A percentile compares a stretch with the other conserved stretches of the same genome.
Evolutionary conservation across 2,113 vertebrate genomes (phyloP).

Genomic region (Myotis brandtii): DNA sequence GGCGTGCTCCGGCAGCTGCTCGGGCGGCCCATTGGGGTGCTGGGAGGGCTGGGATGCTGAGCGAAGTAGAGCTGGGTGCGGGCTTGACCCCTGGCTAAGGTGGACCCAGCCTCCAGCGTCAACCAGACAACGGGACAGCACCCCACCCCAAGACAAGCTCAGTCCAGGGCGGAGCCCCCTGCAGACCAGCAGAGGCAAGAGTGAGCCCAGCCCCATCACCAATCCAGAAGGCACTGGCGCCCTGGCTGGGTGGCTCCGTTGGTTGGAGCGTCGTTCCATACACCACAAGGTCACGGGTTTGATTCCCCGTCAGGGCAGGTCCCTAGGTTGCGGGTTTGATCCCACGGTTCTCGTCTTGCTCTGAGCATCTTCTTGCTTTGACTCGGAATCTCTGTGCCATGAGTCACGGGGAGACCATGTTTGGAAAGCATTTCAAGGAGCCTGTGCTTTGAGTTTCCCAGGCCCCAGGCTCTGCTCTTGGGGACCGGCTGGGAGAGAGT

Average conservation of each 20-base stretch:
- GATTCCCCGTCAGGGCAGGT: not conserved
- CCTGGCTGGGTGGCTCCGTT: too few relatives aligned
- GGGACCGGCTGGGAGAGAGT: fast-evolving
- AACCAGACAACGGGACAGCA: fast-evolving
- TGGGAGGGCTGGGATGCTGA: not conserved
- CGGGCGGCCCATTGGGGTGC: not conserved
- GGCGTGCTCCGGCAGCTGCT: fast-evolving
- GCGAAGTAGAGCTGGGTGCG: fast-evolving
- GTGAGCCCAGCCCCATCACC: not conserved
- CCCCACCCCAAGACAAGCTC: not conserved
- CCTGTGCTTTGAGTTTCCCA: not conserved
- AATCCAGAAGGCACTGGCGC: fast-evolving
- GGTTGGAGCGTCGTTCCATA: too few relatives aligned
- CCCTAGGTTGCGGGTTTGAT: not conserved
- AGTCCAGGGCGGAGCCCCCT: fast-evolving
- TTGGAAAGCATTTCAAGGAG: fast-evolving
- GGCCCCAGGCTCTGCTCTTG: not conserved
- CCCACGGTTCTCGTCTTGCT: not conserved
- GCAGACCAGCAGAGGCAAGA: not conserved
- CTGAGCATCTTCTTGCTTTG: not conserved
- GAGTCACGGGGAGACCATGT: too few relatives aligned
- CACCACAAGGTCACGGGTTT: not conserved
- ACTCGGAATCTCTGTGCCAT: fast-evolving
- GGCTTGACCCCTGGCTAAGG: not conserved
- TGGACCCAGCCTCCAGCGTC: too few relatives aligned